phyloP scores from a whole-genome alignment of 2,797 vertebrate species.

The Hippocampus kuda region DNA sequence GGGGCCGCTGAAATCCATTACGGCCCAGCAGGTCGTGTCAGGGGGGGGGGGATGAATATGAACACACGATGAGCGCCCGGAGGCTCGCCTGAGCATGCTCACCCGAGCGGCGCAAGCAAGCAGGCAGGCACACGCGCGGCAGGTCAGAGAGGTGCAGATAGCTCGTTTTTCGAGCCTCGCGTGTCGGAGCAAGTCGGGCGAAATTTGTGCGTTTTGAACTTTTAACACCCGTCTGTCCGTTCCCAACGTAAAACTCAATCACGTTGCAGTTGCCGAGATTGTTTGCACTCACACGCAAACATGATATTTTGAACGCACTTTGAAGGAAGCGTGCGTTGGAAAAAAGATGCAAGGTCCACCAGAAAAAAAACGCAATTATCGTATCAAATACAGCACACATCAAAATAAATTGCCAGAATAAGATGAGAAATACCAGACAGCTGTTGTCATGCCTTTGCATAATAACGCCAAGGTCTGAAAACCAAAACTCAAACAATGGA shows the following conservation, averaged over 20 bases:
- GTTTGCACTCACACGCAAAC: neutral
- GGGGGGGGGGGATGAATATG: slow-evolving; percentile 44
- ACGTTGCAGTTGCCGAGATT: neutral
- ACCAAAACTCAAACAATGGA: too few relatives aligned
- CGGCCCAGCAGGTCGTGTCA: slow-evolving; percentile 48
- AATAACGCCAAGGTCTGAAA: too few relatives aligned
- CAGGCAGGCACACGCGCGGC: slow-evolving; percentile 15
- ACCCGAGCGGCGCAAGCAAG: slow-evolving; percentile 40
- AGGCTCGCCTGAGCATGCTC: slow-evolving; percentile 51
- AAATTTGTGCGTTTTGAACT: slow-evolving; percentile 16
- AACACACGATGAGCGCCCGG: slow-evolving; percentile 32
- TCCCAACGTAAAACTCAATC: neutral
- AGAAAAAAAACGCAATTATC: too few relatives aligned
- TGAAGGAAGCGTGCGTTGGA: too few relatives aligned
- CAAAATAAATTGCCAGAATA: too few relatives aligned
- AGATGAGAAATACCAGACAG: too few relatives aligned
- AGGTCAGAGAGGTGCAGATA: slow-evolving; percentile 54
- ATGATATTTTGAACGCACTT: too few relatives aligned
- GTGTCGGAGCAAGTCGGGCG: neutral
- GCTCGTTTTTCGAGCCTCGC: slow-evolving; percentile 1
- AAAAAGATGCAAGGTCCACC: too few relatives aligned
- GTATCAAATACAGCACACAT: too few relatives aligned
- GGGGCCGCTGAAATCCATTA: slow-evolving; percentile 52
- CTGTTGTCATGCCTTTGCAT: too few relatives aligned
- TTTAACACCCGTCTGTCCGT: slow-evolving; percentile 1